Percentiles rank a stretch among this genome's conserved stretches.
Evolutionary conservation across 23 tunicate genomes (phyloP).

Genomic region (Clavelina lepadiformis): DNA sequence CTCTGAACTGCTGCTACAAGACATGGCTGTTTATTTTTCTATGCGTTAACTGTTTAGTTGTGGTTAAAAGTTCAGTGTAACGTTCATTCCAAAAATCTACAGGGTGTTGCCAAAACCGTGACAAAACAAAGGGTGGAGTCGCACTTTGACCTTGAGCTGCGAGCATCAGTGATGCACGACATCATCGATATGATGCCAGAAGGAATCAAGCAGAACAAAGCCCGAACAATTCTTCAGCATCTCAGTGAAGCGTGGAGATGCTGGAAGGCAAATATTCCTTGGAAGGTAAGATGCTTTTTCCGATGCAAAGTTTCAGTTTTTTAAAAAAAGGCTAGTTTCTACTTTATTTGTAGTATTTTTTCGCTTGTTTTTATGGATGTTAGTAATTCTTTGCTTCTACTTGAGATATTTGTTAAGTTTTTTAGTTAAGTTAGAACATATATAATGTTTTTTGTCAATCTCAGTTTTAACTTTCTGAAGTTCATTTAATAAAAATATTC

Average conservation of each 20-base stretch:
- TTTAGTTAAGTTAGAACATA: too few relatives aligned
- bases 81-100: constrained; percentile 3
- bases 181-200: constrained; percentile 99
- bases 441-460: too few relatives aligned
- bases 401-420: too few relatives aligned
- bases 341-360: neutral
- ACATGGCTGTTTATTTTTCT: too few relatives aligned
- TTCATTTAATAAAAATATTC: too few relatives aligned
- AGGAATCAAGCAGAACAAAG: constrained; percentile 99
- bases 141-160: constrained; percentile 94
- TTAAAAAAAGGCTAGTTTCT: neutral
- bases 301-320: constrained; percentile 1
- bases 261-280: constrained; percentile 99
- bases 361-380: neutral
- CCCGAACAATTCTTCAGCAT: constrained; percentile 95
- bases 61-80: neutral
- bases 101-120: constrained; percentile 99
- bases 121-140: constrained; percentile 98
- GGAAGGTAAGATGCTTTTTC: constrained; percentile 55
- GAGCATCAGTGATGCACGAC: constrained; percentile 99
- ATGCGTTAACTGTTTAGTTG: too few relatives aligned
- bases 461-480: too few relatives aligned
- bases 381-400: too few relatives aligned
- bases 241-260: constrained; percentile 99
- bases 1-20: too few relatives aligned